phyloP scores from a whole-genome alignment of 2,888 invertebrate genomes.

The Steromphala cineraria region DNA sequence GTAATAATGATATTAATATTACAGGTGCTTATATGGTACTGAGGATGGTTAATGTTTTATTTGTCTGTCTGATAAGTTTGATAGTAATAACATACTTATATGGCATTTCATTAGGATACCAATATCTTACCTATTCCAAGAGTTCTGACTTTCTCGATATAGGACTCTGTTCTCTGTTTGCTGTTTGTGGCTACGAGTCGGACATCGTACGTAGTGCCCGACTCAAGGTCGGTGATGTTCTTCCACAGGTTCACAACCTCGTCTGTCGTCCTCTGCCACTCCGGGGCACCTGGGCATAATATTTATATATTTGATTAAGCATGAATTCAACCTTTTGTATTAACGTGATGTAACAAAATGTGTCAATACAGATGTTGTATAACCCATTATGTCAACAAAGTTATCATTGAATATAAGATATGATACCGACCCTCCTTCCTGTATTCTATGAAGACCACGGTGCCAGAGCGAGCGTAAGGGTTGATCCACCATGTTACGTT shows the following conservation, averaged over 20 bases:
- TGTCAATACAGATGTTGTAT: too few species aligned
- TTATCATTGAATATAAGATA: too few species aligned
- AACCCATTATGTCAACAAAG: too few species aligned
- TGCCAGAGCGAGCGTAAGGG: constrained; percentile 51
- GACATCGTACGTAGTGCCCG: constrained; percentile 91
- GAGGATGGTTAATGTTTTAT: too few species aligned
- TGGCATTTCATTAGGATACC: too few species aligned
- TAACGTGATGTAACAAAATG: too few species aligned
- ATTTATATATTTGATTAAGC: too few species aligned
- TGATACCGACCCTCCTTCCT: constrained; percentile 74
- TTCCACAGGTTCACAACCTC: constrained; percentile 63
- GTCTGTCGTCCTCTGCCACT: constrained; percentile 82
- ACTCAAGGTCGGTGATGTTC: constrained; percentile 85
- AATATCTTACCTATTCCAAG: constrained; percentile 57
- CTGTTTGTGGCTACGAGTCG: constrained; percentile 95
- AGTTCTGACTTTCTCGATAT: constrained; percentile 55
- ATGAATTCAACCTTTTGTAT: too few species aligned
- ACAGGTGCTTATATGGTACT: too few species aligned
- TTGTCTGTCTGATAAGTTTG: too few species aligned
- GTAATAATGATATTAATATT: too few species aligned
- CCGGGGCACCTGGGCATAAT: constrained; percentile 81
- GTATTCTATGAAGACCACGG: constrained; percentile 84
- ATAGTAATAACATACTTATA: too few species aligned
- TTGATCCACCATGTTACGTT: constrained; percentile 65
- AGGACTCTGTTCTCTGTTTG: constrained; percentile 52